These are phyloP conservation scores for Nemotelus nigrinus DNA, from an alignment of 2,888 invertebrate genomes.

Conservation along the genomic window DNA sequence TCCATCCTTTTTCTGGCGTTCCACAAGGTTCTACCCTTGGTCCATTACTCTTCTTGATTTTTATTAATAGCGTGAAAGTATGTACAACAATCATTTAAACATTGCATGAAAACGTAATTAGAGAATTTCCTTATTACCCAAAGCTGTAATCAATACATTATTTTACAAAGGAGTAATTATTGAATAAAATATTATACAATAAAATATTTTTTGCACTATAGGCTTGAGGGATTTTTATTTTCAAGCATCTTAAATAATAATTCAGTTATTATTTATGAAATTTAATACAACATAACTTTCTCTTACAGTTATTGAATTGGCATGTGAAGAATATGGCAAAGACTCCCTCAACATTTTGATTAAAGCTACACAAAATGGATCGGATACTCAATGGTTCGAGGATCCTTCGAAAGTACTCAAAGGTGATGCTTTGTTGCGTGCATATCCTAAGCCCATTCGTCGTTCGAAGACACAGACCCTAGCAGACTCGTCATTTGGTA, in stretches of 20 bases:
- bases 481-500: slow-evolving; percentile 76
- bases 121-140: too few species aligned
- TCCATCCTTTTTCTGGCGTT: too few species aligned
- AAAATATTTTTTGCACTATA: too few species aligned
- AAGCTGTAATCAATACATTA: too few species aligned
- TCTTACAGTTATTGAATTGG: slow-evolving; percentile 86
- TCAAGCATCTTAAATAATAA: background rate
- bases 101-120: too few species aligned
- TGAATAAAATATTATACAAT: too few species aligned
- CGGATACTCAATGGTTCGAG: slow-evolving; percentile 74
- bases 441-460: slow-evolving; percentile 67
- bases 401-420: slow-evolving; percentile 68
- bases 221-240: too few species aligned
- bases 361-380: slow-evolving; percentile 76
- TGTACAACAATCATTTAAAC: too few species aligned
- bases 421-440: slow-evolving; percentile 70
- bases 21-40: too few species aligned
- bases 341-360: slow-evolving; percentile 77
- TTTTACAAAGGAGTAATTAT: too few species aligned
- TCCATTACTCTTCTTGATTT: too few species aligned
- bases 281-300: slow-evolving; percentile 14
- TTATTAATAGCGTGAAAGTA: too few species aligned
- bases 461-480: slow-evolving; percentile 65
- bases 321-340: slow-evolving; percentile 89
- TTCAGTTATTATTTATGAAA: background rate